Conservation (phyloP, 2,888 invertebrate species). For the Chalcis sispes region DNA sequence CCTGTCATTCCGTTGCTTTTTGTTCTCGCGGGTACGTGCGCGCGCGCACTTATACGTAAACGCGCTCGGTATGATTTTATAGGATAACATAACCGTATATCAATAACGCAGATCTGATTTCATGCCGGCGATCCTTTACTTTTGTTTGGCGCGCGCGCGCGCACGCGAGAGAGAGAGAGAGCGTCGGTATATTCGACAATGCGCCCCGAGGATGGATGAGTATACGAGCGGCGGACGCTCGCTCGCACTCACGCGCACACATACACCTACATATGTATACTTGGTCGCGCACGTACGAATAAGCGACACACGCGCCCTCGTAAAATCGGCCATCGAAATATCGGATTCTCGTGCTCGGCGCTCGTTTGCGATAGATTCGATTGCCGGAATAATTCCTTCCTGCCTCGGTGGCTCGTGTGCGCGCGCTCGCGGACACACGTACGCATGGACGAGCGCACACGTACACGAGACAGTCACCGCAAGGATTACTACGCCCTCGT, state of each 20-base stretch:
- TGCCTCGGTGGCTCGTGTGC: not conserved
- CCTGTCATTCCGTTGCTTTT: not conserved
- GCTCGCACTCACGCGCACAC: too few relatives aligned
- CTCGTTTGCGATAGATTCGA: constrained; percentile 43
- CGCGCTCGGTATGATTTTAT: constrained; percentile 13
- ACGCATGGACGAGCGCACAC: too few relatives aligned
- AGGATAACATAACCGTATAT: constrained; percentile 37
- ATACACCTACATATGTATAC: not conserved
- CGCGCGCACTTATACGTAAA: not conserved
- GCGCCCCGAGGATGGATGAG: constrained; percentile 21
- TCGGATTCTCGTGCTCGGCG: constrained; percentile 40
- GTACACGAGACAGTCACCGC: too few relatives aligned
- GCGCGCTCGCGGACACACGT: too few relatives aligned
- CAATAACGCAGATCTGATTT: constrained; percentile 50
- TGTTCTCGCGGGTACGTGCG: not conserved
- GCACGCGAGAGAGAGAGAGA: too few relatives aligned
- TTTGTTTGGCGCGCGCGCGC: constrained; percentile 27
- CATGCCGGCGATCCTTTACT: constrained; percentile 43
- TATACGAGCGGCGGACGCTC: not conserved
- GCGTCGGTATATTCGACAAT: constrained; percentile 6
- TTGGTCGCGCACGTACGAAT: not conserved
- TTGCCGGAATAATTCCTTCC: constrained; percentile 46
- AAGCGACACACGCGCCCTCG: constrained; percentile 14
- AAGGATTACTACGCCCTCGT: too few relatives aligned
- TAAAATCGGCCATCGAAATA: constrained; percentile 50